Conservation (phyloP, 2,888 invertebrate genomes). For the Microchrysa polita region DNA sequence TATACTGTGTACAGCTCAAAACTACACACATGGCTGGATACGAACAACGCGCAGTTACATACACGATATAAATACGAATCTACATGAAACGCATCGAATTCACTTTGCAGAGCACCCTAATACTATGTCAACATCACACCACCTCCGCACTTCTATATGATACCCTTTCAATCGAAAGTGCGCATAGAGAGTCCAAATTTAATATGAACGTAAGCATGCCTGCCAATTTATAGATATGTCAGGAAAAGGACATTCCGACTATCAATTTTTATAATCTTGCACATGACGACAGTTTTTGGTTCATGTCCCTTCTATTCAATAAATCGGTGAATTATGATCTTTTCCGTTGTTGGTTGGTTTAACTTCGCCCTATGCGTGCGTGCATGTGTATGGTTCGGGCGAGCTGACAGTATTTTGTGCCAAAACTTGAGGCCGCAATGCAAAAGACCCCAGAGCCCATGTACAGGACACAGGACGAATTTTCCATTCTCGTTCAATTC, state of each 20-base stretch:
- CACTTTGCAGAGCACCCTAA: too few species aligned
- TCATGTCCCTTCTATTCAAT: constrained; percentile 48
- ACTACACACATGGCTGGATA: background rate
- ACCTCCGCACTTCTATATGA: background rate
- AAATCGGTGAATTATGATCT: constrained; percentile 49
- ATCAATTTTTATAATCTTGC: constrained; percentile 50
- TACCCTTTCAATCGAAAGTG: background rate
- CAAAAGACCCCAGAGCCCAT: background rate
- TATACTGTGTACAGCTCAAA: background rate
- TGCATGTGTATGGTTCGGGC: background rate
- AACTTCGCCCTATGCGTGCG: constrained; percentile 36
- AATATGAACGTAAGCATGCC: background rate
- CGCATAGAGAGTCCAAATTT: background rate
- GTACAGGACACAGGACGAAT: background rate
- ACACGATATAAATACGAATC: too few species aligned
- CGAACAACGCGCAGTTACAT: background rate
- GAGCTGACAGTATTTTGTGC: too few species aligned
- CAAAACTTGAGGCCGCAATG: too few species aligned
- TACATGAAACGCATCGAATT: too few species aligned
- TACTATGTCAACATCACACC: background rate
- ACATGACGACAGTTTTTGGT: constrained; percentile 50
- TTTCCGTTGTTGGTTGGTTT: constrained; percentile 42
- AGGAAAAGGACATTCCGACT: constrained; percentile 47
- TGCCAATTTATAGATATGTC: constrained; percentile 48
- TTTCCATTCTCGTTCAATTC: constrained; percentile 23